Evolutionary conservation across 2,113 vertebrate species (phyloP).

Genomic region (Neodontobutis hainanensis): DNA sequence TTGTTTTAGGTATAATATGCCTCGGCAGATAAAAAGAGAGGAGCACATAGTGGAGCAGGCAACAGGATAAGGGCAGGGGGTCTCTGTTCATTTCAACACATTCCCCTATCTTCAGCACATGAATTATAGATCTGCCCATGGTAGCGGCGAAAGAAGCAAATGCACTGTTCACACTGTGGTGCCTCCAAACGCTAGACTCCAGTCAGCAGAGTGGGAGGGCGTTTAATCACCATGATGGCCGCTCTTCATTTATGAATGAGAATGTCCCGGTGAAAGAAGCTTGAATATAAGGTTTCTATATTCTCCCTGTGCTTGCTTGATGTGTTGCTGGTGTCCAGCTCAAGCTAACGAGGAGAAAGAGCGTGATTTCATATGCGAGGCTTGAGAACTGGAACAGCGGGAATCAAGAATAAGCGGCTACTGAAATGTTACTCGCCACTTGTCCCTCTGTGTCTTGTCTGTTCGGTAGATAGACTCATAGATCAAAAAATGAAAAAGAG

Average conservation of each 20-base stretch:
- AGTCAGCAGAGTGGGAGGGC: constrained; percentile 29
- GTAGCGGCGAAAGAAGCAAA: constrained; percentile 45
- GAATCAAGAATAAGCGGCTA: not conserved
- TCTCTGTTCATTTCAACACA: constrained; percentile 60
- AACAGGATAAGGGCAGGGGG: constrained; percentile 46
- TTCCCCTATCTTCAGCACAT: constrained; percentile 56
- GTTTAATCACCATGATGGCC: constrained; percentile 49
- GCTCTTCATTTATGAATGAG: constrained; percentile 61
- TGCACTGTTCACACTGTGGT: constrained; percentile 39
- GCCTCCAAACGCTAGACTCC: constrained; percentile 41
- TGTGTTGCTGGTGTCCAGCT: not conserved
- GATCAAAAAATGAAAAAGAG: not conserved
- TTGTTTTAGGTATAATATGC: constrained; percentile 58
- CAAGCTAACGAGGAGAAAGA: not conserved
- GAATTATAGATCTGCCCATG: constrained; percentile 72
- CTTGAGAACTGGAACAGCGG: not conserved
- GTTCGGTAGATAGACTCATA: not conserved
- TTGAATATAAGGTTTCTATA: constrained; percentile 35
- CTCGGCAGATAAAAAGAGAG: constrained; percentile 49
- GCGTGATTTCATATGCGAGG: not conserved
- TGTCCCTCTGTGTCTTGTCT: constrained; percentile 9
- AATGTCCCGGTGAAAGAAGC: constrained; percentile 40
- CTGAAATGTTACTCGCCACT: constrained; percentile 1
- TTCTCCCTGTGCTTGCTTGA: constrained; percentile 8
- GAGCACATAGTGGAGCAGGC: constrained; percentile 49